Evolutionary conservation across 2,888 invertebrate genomes (phyloP).

Genomic region (Ceraclea dissimilis): DNA sequence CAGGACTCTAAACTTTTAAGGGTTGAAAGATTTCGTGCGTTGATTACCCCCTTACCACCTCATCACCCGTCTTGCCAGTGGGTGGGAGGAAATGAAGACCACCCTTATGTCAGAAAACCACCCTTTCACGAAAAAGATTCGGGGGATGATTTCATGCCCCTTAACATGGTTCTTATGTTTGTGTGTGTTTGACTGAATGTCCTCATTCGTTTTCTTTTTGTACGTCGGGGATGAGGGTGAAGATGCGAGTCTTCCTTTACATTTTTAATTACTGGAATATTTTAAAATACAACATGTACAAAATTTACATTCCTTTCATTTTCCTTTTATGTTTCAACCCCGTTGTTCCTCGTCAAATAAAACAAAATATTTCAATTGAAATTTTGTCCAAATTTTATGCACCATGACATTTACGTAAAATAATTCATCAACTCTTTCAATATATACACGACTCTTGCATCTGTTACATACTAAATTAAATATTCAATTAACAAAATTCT

Average conservation of each 20-base stretch:
- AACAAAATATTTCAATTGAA: too few species aligned
- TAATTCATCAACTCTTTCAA: too few species aligned
- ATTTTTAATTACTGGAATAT: constrained; percentile 16
- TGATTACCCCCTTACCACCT: constrained; percentile 41
- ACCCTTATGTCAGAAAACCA: constrained; percentile 14
- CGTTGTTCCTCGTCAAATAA: too few species aligned
- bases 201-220: constrained; percentile 8
- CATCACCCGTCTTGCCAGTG: constrained; percentile 3
- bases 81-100: constrained; percentile 4
- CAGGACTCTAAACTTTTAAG: constrained; percentile 52
- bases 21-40: constrained; percentile 58
- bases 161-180: constrained; percentile 1
- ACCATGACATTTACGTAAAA: too few species aligned
- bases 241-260: constrained; percentile 4
- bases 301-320: background rate
- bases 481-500: too few species aligned
- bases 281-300: background rate
- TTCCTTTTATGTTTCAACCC: background rate
- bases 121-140: constrained; percentile 9
- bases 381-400: too few species aligned
- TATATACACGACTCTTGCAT: too few species aligned
- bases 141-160: constrained; percentile 5
- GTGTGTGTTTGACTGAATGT: constrained; percentile 12
- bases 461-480: too few species aligned
- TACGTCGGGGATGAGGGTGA: background rate